phyloP scores from a whole-genome alignment of 2,797 vertebrate species.

The Aplochiton taeniatus region DNA sequence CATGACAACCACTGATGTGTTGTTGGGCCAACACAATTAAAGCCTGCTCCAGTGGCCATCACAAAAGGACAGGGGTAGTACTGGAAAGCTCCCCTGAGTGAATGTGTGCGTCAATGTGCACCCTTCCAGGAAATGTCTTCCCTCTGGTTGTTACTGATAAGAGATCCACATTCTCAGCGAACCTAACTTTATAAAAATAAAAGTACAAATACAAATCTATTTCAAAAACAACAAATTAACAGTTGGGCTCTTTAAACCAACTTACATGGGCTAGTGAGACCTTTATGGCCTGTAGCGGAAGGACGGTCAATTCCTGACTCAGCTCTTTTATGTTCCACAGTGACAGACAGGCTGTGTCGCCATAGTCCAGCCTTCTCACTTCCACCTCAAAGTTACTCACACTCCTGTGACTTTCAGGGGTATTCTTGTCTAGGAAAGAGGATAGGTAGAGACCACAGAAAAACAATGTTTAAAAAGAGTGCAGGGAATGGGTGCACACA shows the following conservation, averaged over 20 bases:
- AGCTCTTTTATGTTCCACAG: slow-evolving; percentile 63
- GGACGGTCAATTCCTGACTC: slow-evolving; percentile 44
- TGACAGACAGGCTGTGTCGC: slow-evolving; percentile 64
- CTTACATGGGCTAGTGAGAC: slow-evolving; percentile 76
- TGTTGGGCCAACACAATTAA: no score
- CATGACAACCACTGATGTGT: no score
- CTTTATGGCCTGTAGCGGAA: slow-evolving; percentile 70
- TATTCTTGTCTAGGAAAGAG: slow-evolving; percentile 25
- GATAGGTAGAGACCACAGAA: slow-evolving; percentile 16
- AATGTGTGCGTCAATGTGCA: no score
- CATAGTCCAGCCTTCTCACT: slow-evolving; percentile 72
- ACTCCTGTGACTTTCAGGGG: not conserved
- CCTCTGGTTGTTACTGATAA: no score
- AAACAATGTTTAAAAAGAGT: not conserved
- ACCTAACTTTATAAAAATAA: no score
- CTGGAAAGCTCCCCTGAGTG: no score
- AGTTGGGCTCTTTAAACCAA: not conserved
- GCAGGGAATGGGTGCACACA: not conserved
- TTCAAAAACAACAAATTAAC: not conserved
- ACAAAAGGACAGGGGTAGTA: no score
- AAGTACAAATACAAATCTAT: no score
- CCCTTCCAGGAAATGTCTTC: no score
- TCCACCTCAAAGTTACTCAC: slow-evolving; percentile 64
- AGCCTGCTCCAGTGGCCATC: no score
- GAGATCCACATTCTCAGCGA: no score